Evolutionary conservation across 2,113 vertebrate species (phyloP), one percentile per base, ranked within the genome.

Genomic region (Heterotilapia buettikoferi): DNA sequence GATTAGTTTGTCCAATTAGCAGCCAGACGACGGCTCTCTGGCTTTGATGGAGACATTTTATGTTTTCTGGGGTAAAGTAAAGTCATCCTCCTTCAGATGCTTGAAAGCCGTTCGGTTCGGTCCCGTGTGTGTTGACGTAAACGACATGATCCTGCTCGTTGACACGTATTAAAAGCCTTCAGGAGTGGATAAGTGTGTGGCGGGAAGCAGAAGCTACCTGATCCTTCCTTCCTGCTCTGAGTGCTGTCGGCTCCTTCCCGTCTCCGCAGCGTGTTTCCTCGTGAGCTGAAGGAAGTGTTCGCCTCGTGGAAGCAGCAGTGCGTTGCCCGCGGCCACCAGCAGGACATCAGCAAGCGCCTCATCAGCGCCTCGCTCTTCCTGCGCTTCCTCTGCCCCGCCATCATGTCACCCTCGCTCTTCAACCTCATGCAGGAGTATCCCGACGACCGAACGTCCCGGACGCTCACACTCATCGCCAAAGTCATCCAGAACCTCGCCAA

Each of bases 401-500:
- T 99, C 93, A 99, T 99, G 98, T 98, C 98, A 2, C 98, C 98
- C 36, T 99, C 98, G 11, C 98, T 99, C 83, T 99, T 99, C 92
- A 97, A 88, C 94, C 98, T 99, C 66, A 98, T 97, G 96, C 98
- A 99, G 95, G 98, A 99, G 76, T 99, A 99, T 1, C 98, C 98
- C 0, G 98, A 99, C 3, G 98, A 99, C 93, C 97, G 97, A 11
- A 99, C 98, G 0, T 97, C 98, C 7, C 97, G 98, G 6, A 98
- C 98, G 0, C 97, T 99, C 82, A 98, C 98, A 0, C 98, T 99
- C 61, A 98, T 99, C 31, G 98, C 98, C 82, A 99, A 99, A 92
- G 98, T 99, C 95, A 99, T 99, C 92, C 98, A 99, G 96, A 99
- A 99, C 91, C 97, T 99, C 21, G 98, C 98, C 94, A 99, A 99